These are phyloP conservation scores for Dendrolimus kikuchii DNA, from an alignment of 1,140 invertebrate genomes.

Conservation along the genomic window DNA sequence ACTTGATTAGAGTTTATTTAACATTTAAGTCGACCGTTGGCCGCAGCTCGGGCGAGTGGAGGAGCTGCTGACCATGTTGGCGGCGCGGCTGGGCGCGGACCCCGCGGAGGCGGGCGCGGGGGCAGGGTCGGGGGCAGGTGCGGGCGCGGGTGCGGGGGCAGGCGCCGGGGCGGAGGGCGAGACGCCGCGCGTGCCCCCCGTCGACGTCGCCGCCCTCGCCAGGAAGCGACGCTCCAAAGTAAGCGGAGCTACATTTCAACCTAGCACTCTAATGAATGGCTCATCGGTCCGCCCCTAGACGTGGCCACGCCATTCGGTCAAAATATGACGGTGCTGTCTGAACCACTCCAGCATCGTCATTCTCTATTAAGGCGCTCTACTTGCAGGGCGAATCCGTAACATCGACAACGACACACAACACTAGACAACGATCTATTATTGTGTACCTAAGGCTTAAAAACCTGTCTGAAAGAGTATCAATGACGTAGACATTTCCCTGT, in stretches of 20 bases:
- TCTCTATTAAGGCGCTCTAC: not conserved
- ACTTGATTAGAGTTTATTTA: no score
- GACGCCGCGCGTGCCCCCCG: conserved; percentile 68
- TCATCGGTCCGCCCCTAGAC: not conserved
- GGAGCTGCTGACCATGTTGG: conserved; percentile 51
- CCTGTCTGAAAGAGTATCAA: no score
- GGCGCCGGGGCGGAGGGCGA: conserved; percentile 3
- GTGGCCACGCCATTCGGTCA: not conserved
- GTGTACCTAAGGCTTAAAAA: no score
- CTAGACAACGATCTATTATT: no score
- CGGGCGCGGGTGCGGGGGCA: conserved; percentile 70
- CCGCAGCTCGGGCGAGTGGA: conserved; percentile 53
- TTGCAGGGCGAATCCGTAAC: no score
- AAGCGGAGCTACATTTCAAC: not conserved
- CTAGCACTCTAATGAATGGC: no score
- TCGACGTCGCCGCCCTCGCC: conserved; percentile 19
- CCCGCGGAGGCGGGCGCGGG: conserved; percentile 43
- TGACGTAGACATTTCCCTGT: no score
- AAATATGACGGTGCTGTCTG: not conserved
- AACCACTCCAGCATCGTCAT: not conserved
- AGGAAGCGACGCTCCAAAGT: conserved; percentile 74
- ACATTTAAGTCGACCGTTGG: not conserved
- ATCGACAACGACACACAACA: no score
- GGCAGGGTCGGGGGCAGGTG: conserved; percentile 48
- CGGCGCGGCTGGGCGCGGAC: conserved; percentile 49